Conservation (phyloP, 2,797 vertebrate genomes). For the Gymnoscopelus braueri region DNA sequence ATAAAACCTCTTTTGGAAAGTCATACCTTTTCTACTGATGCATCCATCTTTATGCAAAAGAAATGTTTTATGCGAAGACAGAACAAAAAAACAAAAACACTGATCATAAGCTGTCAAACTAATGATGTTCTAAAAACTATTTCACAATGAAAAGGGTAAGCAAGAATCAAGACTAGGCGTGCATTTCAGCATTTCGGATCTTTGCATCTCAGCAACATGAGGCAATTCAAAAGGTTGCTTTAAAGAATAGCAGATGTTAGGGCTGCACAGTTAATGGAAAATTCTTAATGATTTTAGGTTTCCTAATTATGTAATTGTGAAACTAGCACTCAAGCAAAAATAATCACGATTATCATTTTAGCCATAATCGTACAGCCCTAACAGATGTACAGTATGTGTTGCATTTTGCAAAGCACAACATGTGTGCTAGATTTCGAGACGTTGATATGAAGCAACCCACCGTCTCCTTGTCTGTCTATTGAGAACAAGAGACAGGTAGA, state of each 20-base stretch:
- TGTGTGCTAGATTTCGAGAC: not conserved
- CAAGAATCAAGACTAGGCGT: not conserved
- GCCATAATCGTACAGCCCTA: too few relatives aligned
- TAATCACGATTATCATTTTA: too few relatives aligned
- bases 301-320: too few relatives aligned
- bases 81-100: slow-evolving; percentile 4
- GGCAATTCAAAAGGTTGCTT: not conserved
- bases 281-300: too few relatives aligned
- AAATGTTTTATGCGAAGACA: slow-evolving; percentile 7
- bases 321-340: too few relatives aligned
- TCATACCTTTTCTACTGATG: slow-evolving; percentile 67
- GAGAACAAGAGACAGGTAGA: slow-evolving; percentile 25
- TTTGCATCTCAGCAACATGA: not conserved
- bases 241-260: not conserved
- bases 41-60: slow-evolving; percentile 56
- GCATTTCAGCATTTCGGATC: not conserved
- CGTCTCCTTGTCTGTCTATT: slow-evolving; percentile 59
- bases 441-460: slow-evolving; percentile 48
- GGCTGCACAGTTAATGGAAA: too few relatives aligned
- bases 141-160: not conserved
- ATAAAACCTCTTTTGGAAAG: too few relatives aligned
- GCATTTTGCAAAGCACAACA: too few relatives aligned
- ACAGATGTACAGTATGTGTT: too few relatives aligned
- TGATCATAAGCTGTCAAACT: slow-evolving; percentile 19
- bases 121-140: not conserved